Evolutionary conservation across 2,113 vertebrate genomes (phyloP), one percentile per base, ranked within the genome.

Genomic region (Corynorhinus townsendii): DNA sequence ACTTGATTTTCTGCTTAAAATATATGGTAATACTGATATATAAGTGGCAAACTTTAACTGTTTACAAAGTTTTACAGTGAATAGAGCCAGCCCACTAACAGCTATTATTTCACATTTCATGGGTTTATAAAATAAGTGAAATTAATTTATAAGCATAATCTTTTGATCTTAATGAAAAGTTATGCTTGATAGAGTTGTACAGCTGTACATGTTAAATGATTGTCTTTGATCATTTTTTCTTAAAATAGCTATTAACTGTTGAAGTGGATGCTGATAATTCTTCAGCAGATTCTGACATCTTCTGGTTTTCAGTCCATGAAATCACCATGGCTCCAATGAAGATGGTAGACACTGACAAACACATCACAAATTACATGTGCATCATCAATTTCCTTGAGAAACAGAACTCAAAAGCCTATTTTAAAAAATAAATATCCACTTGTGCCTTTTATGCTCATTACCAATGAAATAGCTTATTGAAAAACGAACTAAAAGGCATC

Each of bases 101-200:
- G 75, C 75, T 83, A 43, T 82, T 80, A 93, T 93, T 96, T 89
- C 22, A 76, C 45, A 93, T 81, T 76, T 93, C 49, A 52, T 54
- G 84, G 16, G 22, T 89, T 93, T 86, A 81, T 11, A 87, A 83
- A 82, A 49, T 49, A 64, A 91, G 28, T 82, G 30, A 93, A 89
- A 89, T 92, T 86, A 89, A 93, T 77, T 96, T 91, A 91, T 73
- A 91, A 92, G 66, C 62, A 86, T 56, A 81, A 38, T 87, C 28
- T 81, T 84, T 86, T 69, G 49, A 59, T 86, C 4, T 56, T 93
- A 94, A 89, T 93, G 62, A 86, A 91, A 93, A 93, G 24, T 75
- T 94, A 66, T 76, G 64, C 38, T 94, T 87, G 71, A 83, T 19
- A 86, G 28, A 87, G 45, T 45, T 86, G 69, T 83, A 56, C 17